Base-by-base conservation (phyloP, 1,140 invertebrate species). In the Drosophila quadrilineata region DNA sequence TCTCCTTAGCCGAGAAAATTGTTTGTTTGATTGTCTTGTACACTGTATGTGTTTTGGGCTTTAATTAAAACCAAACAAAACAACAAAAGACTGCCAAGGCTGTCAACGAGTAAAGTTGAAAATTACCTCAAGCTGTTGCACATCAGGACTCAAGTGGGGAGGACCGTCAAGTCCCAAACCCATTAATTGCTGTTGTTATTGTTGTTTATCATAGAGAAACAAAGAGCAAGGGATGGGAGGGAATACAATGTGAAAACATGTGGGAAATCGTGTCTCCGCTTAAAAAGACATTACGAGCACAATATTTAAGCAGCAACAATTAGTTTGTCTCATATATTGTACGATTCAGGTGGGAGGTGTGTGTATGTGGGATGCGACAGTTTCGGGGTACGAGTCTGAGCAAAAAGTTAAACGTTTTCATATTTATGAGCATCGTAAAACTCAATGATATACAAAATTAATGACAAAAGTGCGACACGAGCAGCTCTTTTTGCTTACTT, bases 371-470 rank as follows among this genome's bases (percentile, higher is more conserved):
- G 26, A 24, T 28, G 43, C n/a, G 8, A 26, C 10, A 1, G 5
- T 26, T 24, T 16, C 16, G 58, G 40, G 57, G 70, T n/a, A n/a
- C n/a, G n/a, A n/a, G n/a, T n/a, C n/a, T n/a, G n/a, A n/a, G n/a
- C n/a, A n/a, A 87, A 87, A 84, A 87, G 84, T 87, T 87, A 87
- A 87, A 87, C 77, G 84, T 87, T 87, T 79, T 80, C 75, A 76
- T 87, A 87, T 87, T 87, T 87, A 87, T 84, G 84, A 87, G 84
- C 59, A 65, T 87, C 85, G 77, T 87, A 87, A 87, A 87, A 87
- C 77, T 71, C 84, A 87, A 87, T 87, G 84, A 87, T 87, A 87
- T 84, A 87, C 77, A 82, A 87, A 87, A 87, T 87, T 87, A 87
- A 87, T 87, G 84, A 79, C 77, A 79, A 71, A 77, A 77, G 60